These are phyloP conservation scores for Elmis aenea DNA, from an alignment of 2,888 invertebrate genomes.

Conservation along the genomic window DNA sequence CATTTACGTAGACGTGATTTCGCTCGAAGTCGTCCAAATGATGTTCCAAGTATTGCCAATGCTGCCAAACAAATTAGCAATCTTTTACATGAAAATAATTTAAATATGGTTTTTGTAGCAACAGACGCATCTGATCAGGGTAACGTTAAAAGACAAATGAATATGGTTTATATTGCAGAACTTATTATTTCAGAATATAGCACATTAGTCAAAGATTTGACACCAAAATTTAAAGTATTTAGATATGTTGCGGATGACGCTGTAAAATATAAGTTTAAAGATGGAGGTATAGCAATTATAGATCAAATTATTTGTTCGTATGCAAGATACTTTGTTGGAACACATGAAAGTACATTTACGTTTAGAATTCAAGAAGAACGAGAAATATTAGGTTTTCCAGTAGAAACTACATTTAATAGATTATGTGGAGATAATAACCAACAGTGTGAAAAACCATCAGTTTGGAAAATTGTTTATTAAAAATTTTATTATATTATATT, in stretches of 20 bases:
- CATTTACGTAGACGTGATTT: slow-evolving; percentile 92
- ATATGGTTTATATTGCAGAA: slow-evolving; percentile 1
- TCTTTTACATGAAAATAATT: slow-evolving; percentile 52
- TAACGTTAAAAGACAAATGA: slow-evolving; percentile 24
- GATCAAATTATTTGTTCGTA: slow-evolving; percentile 94
- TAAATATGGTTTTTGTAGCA: slow-evolving; percentile 71
- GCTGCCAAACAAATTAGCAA: slow-evolving; percentile 70
- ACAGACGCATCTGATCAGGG: slow-evolving; percentile 70
- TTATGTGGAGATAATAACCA: slow-evolving; percentile 63
- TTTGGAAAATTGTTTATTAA: slow-evolving; percentile 68
- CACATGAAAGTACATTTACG: slow-evolving; percentile 92
- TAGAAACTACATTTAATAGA: slow-evolving; percentile 80
- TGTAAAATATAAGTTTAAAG: slow-evolving; percentile 56
- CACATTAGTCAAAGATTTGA: slow-evolving; percentile 48
- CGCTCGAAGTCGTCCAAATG: slow-evolving; percentile 62
- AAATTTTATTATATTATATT: slow-evolving; percentile 9
- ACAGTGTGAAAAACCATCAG: slow-evolving; percentile 67
- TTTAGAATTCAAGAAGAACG: slow-evolving; percentile 96
- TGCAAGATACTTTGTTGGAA: slow-evolving; percentile 84
- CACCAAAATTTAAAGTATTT: slow-evolving; percentile 35
- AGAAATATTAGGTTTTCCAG: slow-evolving; percentile 85
- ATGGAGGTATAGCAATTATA: slow-evolving; percentile 86
- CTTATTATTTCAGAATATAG: slow-evolving; percentile 47
- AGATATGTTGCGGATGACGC: slow-evolving; percentile 47
- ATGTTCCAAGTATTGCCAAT: slow-evolving; percentile 72